Evolutionary conservation across 2,888 invertebrate genomes (phyloP).

Genomic region (Sminthurides aquaticus): DNA sequence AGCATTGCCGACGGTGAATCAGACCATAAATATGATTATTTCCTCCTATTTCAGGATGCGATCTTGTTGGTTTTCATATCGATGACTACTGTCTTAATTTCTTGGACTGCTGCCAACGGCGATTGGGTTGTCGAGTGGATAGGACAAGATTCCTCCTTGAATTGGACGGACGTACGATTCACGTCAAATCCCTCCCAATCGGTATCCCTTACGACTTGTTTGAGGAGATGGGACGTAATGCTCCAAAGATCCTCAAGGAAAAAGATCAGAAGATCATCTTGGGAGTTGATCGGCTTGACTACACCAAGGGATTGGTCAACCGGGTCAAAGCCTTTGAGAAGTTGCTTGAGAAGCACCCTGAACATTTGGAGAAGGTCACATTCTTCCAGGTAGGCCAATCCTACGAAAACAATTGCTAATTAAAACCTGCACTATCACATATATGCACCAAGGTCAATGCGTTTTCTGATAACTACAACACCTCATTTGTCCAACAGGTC

Average conservation of each 20-base stretch:
- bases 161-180: slow-evolving; percentile 47
- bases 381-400: slow-evolving; percentile 43
- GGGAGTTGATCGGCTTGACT: slow-evolving; percentile 48
- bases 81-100: slow-evolving; percentile 49
- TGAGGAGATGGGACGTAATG: slow-evolving; percentile 46
- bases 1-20: too few species aligned
- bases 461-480: neutral
- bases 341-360: slow-evolving; percentile 47
- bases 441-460: neutral
- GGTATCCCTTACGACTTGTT: slow-evolving; percentile 49
- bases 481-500: slow-evolving; percentile 45
- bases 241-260: slow-evolving; percentile 46
- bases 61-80: slow-evolving; percentile 50
- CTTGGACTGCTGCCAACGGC: slow-evolving; percentile 48
- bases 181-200: slow-evolving; percentile 48
- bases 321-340: slow-evolving; percentile 47
- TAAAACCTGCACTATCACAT: too few species aligned
- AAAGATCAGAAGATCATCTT: slow-evolving; percentile 46
- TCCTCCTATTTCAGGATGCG: slow-evolving; percentile 45
- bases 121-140: slow-evolving; percentile 48
- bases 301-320: slow-evolving; percentile 49
- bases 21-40: too few species aligned
- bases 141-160: slow-evolving; percentile 47
- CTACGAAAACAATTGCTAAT: neutral
- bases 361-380: slow-evolving; percentile 47